Base-by-base conservation (phyloP, 2,888 invertebrate genomes). In the Tenthredo scrophulariae region DNA sequence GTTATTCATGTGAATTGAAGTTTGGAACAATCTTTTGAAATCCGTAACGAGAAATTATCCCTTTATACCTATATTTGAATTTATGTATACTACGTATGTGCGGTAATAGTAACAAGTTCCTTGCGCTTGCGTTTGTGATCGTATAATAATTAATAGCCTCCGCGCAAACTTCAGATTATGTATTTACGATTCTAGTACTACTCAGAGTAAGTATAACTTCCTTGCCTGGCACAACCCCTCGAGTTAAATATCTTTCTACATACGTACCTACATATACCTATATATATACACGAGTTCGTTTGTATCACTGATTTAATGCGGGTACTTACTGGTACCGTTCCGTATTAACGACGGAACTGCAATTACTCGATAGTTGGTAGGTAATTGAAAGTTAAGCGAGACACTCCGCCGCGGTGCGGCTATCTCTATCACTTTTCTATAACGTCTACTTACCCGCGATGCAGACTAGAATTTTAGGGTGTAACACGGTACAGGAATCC, bases 261-360 rank as follows among this genome's bases (percentile, higher is more conserved):
- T 67, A 67, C 67, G n/a, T 22, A 43, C 7, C 10, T 74, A 70
- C 37, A 37, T 37, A 7, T 37, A 33, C 33, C 0, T 33, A 13
- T 67, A 26, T 15, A 15, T 18, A 18, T n/a, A 72, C 15, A 26
- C 80, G 40, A 62, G 58, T 62, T 22, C 7, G 62, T 80, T 80
- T 80, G 62, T 80, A 58, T 40, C 80, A 80, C 80, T 80, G 80
- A 80, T 80, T 80, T 80, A 62, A 62, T 80, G 62, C 62, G 80
- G 58, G 80, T 62, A 80, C 50, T 77, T 80, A 62, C 26, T 62
- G 40, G 50, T 80, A 58, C 58, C 58, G 80, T 80, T 62, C 22
- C 80, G 80, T 22, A 80, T 80, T 80, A 62, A 80, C 80, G 80
- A 80, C 62, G 58, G 80, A 80, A 80, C 62, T 62, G 80, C 40